Evolutionary conservation across 2,888 invertebrate species (phyloP).

Genomic region (Actias luna): DNA sequence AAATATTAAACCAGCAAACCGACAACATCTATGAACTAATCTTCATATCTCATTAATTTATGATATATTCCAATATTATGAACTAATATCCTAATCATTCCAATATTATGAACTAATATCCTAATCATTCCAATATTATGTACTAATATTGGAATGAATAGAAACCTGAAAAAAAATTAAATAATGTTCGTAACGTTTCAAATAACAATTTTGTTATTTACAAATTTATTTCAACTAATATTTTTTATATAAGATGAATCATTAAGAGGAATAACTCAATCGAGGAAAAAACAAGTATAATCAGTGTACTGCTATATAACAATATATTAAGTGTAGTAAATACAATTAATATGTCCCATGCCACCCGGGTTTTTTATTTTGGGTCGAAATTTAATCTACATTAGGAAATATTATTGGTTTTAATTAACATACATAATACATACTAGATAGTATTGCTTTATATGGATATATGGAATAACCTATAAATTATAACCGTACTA

Average conservation of each 20-base stretch:
- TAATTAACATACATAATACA: no score
- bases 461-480: not conserved
- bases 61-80: no score
- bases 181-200: no score
- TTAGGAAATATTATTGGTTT: not conserved
- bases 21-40: no score
- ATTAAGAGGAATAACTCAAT: not conserved
- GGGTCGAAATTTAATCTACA: not conserved
- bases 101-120: no score
- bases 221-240: not conserved
- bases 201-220: not conserved
- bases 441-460: no score
- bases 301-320: not conserved
- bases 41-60: no score
- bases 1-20: no score
- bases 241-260: not conserved
- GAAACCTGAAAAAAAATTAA: no score
- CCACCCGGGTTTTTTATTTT: not conserved
- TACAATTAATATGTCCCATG: not conserved
- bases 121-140: no score
- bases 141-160: no score
- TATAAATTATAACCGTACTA: not conserved
- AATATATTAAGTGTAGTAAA: not conserved
- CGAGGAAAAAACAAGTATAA: not conserved
- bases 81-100: no score